Evolutionary conservation across 2,797 vertebrate species (phyloP), one percentile per base, ranked within the genome.

Genomic region (Oryzias dopingdopingensis): DNA sequence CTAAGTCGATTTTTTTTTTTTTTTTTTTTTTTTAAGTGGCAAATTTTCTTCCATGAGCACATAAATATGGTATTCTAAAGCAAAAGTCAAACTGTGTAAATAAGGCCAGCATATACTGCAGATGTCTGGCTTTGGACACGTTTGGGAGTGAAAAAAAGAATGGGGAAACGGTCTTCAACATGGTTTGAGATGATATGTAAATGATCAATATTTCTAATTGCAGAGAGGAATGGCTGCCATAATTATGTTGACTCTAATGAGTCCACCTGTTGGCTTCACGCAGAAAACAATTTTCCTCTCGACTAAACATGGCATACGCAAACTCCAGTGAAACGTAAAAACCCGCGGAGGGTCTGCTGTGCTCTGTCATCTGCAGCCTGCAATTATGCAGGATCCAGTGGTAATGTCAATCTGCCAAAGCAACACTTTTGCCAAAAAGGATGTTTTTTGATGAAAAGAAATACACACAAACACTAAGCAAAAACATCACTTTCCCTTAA

Each of bases 211-310:
- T 77, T 80, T 78, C 59, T 84, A 84, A 88, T 83, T 86, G 85
- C 76, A 66, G 77, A 73, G 80, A 70, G 67, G 59, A 83, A 81
- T 67, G 76, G 86, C 82, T 86, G 81, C 77, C 62, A 74, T 77
- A 76, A 84, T 87, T 86, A 82, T 74, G 81, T 79, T 70, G 80
- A 85, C 78, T 90, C 72, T 82, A 83, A 90, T 81, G 79, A 81
- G 80, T 85, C 86, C 87, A 89, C 86, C 87, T 89, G 86, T 87
- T 85, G 78, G 84, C 77, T 67, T 81, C 83, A 77, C 18, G 81
- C 78, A 81, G 78, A 86, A 86, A 88, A 85, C 83, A 84, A 87
- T 90, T 89, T 89, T 88, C 87, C 88, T 81, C 82, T 84, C 77
- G 74, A 86, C 45, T 82, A 81, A 74, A 79, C 85, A 83, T 70